phyloP scores from a whole-genome alignment of 2,113 vertebrate species.

The Phalacrocorax brasilianus region DNA sequence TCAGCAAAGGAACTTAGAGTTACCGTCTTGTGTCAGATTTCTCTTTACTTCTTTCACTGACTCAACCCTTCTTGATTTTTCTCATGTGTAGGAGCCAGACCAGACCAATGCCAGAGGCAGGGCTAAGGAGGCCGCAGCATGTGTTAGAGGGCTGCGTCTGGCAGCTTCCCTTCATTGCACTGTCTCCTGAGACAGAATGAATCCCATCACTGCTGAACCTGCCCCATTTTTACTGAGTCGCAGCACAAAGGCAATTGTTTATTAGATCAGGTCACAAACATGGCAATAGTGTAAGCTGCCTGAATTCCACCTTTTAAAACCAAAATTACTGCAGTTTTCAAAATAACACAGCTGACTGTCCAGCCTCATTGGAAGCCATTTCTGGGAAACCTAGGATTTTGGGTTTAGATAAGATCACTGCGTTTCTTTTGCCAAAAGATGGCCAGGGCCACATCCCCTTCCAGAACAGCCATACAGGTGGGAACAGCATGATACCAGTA shows the following conservation, averaged over 20 bases:
- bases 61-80: neutral
- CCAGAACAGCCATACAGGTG: neutral
- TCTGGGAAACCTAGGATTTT: neutral
- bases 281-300: neutral
- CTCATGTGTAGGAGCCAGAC: neutral
- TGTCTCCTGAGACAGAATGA: slow-evolving; percentile 11
- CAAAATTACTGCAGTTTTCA: neutral
- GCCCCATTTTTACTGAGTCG: neutral
- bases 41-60: neutral
- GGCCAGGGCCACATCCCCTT: neutral
- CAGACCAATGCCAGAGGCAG: neutral
- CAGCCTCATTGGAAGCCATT: neutral
- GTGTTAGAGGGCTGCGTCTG: neutral
- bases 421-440: neutral
- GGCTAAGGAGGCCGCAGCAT: neutral
- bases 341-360: neutral
- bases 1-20: neutral
- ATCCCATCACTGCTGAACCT: neutral
- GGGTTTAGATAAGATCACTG: neutral
- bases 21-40: neutral
- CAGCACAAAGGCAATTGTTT: neutral
- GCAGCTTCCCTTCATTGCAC: neutral
- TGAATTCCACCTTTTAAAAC: neutral
- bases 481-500: neutral
- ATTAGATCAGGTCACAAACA: neutral